Conservation (phyloP, 2,888 invertebrate genomes). For the Macrophya alboannulata region DNA sequence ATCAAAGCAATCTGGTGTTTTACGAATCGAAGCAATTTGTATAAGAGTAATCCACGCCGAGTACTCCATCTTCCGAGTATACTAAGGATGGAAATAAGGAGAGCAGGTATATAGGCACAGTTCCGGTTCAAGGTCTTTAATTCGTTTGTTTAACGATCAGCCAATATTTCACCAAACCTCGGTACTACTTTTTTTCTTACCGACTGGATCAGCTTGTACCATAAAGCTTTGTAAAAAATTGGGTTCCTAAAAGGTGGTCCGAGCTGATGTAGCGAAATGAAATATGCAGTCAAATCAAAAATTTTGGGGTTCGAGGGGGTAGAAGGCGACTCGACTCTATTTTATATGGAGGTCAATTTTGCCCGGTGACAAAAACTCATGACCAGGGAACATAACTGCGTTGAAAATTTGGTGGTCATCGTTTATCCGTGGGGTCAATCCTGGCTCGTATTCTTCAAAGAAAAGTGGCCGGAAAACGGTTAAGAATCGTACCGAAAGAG, state of each 20-base stretch:
- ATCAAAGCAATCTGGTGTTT: background rate
- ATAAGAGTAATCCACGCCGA: background rate
- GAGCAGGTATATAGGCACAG: background rate
- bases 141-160: background rate
- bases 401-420: slow-evolving; percentile 45
- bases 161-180: background rate
- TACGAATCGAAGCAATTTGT: background rate
- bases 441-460: slow-evolving; percentile 29
- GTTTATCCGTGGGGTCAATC: slow-evolving; percentile 41
- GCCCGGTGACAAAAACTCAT: slow-evolving; percentile 22
- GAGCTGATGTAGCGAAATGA: slow-evolving; percentile 28
- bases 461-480: slow-evolving; percentile 52
- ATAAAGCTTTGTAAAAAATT: slow-evolving; percentile 12
- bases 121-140: background rate
- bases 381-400: background rate
- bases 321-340: slow-evolving; percentile 25
- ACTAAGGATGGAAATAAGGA: background rate
- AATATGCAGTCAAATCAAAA: slow-evolving; percentile 50
- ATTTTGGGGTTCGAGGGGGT: no score
- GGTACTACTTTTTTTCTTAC: background rate
- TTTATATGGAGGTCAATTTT: slow-evolving; percentile 42
- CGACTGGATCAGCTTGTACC: background rate
- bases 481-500: slow-evolving; percentile 31
- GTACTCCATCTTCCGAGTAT: background rate
- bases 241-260: slow-evolving; percentile 2